Conservation (phyloP, 2,113 vertebrate species). For the Dasyornis broadbenti region DNA sequence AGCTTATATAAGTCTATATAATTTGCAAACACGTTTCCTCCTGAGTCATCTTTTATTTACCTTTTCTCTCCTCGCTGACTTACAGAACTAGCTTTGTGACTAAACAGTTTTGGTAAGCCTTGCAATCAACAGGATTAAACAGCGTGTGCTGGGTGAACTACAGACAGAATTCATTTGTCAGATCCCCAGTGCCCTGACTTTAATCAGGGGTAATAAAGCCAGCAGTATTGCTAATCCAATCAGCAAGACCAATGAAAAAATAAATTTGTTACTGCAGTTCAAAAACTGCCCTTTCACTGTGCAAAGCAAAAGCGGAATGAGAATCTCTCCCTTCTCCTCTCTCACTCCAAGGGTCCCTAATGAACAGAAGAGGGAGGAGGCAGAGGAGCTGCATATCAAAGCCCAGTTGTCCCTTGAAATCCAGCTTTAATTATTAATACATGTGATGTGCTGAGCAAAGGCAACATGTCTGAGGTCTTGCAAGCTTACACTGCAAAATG, state of each 20-base stretch:
- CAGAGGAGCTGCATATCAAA: slow-evolving; percentile 53
- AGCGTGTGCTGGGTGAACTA: slow-evolving; percentile 10
- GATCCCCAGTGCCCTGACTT: slow-evolving; percentile 42
- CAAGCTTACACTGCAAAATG: background rate
- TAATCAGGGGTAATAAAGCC: slow-evolving; percentile 56
- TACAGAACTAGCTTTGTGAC: slow-evolving; percentile 33
- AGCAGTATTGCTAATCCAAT: slow-evolving; percentile 60
- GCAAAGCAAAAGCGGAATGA: slow-evolving; percentile 30
- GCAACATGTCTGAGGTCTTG: background rate
- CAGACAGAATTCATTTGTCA: slow-evolving; percentile 58
- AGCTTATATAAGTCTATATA: background rate
- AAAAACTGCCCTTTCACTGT: background rate
- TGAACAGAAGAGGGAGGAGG: slow-evolving; percentile 42
- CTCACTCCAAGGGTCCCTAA: slow-evolving; percentile 42
- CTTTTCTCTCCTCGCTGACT: background rate
- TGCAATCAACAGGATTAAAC: slow-evolving; percentile 56
- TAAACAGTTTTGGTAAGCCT: slow-evolving; percentile 48
- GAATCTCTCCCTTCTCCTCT: background rate
- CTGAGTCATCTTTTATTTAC: slow-evolving; percentile 41
- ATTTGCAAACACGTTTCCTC: slow-evolving; percentile 33
- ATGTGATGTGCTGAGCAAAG: slow-evolving; percentile 39
- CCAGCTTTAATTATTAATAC: slow-evolving; percentile 61
- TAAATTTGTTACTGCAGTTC: slow-evolving; percentile 57
- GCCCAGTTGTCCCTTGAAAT: slow-evolving; percentile 66
- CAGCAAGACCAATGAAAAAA: slow-evolving; percentile 46